Conservation (phyloP, 2,797 vertebrate genomes). For the Phrynocephalus vlangalii region DNA sequence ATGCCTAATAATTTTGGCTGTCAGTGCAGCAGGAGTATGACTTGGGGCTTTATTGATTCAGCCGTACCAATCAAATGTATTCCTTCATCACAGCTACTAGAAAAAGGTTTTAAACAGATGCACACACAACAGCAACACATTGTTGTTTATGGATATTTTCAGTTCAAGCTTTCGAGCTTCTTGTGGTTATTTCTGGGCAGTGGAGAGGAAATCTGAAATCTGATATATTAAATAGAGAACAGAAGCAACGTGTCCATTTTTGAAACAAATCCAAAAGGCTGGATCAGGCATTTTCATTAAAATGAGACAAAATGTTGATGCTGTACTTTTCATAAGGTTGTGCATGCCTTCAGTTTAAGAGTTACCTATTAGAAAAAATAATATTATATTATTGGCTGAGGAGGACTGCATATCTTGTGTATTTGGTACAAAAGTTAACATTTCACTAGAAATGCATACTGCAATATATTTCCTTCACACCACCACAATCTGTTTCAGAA, state of each 20-base stretch:
- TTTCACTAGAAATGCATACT: too few species aligned
- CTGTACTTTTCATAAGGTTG: background rate
- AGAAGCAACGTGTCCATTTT: background rate
- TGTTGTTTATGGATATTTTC: background rate
- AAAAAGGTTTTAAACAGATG: background rate
- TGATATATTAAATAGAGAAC: background rate
- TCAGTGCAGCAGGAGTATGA: background rate
- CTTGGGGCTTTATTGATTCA: background rate
- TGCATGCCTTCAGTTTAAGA: background rate
- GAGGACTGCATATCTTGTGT: background rate
- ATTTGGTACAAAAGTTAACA: background rate
- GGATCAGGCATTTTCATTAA: background rate
- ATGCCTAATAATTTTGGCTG: background rate
- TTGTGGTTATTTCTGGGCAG: background rate
- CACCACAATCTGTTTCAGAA: too few species aligned
- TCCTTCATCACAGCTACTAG: background rate
- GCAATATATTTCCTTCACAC: too few species aligned
- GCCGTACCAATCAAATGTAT: background rate
- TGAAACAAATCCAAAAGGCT: background rate
- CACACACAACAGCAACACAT: background rate
- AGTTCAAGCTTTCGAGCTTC: background rate
- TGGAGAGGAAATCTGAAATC: background rate
- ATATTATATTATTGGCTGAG: background rate
- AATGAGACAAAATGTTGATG: background rate
- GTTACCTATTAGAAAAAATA: background rate